Percentiles rank a stretch among this genome's conserved stretches.
These are phyloP conservation scores for Tragopan temminckii DNA, from an alignment of 2,797 vertebrate genomes.

Conservation along the genomic window DNA sequence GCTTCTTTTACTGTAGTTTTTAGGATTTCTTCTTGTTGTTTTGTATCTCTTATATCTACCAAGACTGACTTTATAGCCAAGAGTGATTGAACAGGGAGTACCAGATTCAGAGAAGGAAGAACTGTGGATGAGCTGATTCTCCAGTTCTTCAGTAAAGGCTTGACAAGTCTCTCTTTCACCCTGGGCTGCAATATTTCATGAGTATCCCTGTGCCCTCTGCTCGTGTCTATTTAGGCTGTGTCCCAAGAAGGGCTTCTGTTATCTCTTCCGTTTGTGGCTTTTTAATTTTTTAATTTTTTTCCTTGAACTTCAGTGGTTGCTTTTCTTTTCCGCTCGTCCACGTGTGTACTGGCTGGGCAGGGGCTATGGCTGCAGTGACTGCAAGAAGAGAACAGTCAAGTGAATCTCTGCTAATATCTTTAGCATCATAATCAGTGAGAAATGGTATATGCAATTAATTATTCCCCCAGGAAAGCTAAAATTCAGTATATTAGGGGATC, in stretches of 20 bases:
- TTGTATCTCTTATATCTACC: neutral
- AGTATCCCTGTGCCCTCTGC: rapidly evolving
- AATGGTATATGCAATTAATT: neutral
- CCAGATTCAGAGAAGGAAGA: neutral
- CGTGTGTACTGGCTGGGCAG: neutral
- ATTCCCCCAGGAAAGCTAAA: neutral
- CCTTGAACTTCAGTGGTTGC: too few relatives aligned
- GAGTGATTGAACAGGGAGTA: neutral
- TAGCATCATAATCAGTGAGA: neutral
- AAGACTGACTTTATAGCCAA: neutral
- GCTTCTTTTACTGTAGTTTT: neutral
- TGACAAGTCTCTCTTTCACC: neutral
- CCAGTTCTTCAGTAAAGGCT: neutral
- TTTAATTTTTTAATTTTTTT: too few relatives aligned
- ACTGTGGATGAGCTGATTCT: neutral
- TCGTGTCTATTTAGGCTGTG: neutral
- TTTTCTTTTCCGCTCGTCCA: neutral
- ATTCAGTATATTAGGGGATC: neutral
- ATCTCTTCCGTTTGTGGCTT: too few relatives aligned
- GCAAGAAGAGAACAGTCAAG: neutral
- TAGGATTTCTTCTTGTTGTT: neutral
- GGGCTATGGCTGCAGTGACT: neutral
- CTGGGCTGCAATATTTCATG: rapidly evolving
- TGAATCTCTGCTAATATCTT: neutral
- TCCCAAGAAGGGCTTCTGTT: neutral